Evolutionary conservation across 2,113 vertebrate species (phyloP).

Genomic region (Collichthys lucidus): DNA sequence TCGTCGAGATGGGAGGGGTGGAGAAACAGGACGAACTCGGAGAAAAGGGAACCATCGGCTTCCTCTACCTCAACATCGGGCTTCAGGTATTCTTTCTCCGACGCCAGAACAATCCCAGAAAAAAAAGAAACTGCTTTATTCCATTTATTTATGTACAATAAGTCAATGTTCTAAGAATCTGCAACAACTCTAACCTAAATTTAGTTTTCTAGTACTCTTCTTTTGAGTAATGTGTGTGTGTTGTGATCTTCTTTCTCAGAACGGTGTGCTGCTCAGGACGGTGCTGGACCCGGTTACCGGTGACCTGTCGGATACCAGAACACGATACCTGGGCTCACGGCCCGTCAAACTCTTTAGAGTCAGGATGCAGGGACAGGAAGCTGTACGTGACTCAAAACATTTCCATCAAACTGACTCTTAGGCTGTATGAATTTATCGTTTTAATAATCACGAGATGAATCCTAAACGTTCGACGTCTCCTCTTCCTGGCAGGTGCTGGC

Average conservation of each 20-base stretch:
- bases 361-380: conserved; percentile 98
- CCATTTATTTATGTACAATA: too few species aligned
- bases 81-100: conserved; percentile 88
- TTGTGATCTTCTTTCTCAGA: conserved; percentile 80
- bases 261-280: conserved; percentile 94
- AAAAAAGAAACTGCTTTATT: too few species aligned
- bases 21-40: conserved; percentile 98
- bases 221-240: neutral
- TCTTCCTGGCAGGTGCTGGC: conserved; percentile 89
- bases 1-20: conserved; percentile 98
- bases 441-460: neutral
- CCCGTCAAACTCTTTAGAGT: conserved; percentile 98
- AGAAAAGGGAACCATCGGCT: conserved; percentile 95
- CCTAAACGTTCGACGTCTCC: neutral
- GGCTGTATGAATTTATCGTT: neutral
- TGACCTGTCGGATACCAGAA: conserved; percentile 96
- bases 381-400: conserved; percentile 84
- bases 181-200: neutral
- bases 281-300: conserved; percentile 97
- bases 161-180: neutral
- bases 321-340: conserved; percentile 94
- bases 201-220: too few species aligned
- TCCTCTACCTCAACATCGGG: conserved; percentile 97
- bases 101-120: neutral
- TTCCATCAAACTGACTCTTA: neutral